Percentiles rank a stretch among this genome's conserved stretches.
Evolutionary conservation across 1,140 invertebrate genomes (phyloP).

Genomic region (Littorina saxatilis): DNA sequence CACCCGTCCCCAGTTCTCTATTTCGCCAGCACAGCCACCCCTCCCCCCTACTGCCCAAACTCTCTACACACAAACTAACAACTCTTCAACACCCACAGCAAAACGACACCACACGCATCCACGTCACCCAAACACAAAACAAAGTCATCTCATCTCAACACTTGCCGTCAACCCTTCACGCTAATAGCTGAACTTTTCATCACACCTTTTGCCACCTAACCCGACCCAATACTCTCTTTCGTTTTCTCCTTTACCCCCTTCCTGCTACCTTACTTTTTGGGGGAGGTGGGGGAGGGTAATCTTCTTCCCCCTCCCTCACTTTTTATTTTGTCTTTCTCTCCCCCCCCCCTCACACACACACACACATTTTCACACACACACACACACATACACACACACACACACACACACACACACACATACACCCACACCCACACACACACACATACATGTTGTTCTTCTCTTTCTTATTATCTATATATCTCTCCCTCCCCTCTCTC

Average conservation of each 20-base stretch:
- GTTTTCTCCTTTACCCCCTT: neutral
- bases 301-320: neutral
- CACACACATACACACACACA: neutral
- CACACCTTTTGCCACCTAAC: neutral
- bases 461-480: too few species aligned
- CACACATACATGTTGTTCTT: too few species aligned
- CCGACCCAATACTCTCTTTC: too few species aligned
- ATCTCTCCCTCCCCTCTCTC: too few species aligned
- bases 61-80: too few species aligned
- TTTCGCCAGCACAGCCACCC: too few species aligned
- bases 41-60: too few species aligned
- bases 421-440: too few species aligned
- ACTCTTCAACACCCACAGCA: too few species aligned
- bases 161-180: slow-evolving; percentile 17
- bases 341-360: neutral
- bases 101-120: too few species aligned
- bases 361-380: neutral
- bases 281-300: neutral
- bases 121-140: too few species aligned
- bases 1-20: too few species aligned
- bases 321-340: neutral
- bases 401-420: neutral
- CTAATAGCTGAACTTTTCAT: slow-evolving; percentile 29
- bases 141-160: slow-evolving; percentile 8
- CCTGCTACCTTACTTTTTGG: neutral